phyloP scores from a whole-genome alignment of 2,888 invertebrate genomes.

The Zygothrica quintamaculata region DNA sequence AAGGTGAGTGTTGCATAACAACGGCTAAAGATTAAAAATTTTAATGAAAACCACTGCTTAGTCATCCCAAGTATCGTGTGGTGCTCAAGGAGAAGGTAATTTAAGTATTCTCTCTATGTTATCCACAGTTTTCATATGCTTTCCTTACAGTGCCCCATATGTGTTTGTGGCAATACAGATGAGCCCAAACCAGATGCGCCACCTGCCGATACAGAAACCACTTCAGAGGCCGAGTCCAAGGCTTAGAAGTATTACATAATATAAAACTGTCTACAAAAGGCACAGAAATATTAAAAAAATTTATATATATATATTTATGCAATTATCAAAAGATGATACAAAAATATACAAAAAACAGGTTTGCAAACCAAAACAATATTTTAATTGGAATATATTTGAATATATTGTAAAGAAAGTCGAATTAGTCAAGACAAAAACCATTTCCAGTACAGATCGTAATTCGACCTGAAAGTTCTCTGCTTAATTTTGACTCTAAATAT shows the following conservation, averaged over 20 bases:
- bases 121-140: background rate
- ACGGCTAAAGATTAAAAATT: background rate
- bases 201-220: constrained; percentile 81
- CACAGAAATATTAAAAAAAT: constrained; percentile 36
- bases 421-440: too few species aligned
- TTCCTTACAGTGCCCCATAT: constrained; percentile 86
- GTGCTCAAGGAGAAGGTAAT: constrained; percentile 86
- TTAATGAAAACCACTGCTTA: constrained; percentile 54
- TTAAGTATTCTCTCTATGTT: background rate
- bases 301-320: constrained; percentile 1
- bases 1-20: constrained; percentile 86
- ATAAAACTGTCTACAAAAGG: constrained; percentile 46
- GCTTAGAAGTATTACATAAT: constrained; percentile 60
- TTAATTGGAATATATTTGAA: too few species aligned
- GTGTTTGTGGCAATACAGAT: constrained; percentile 83
- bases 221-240: constrained; percentile 82
- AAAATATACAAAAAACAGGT: constrained; percentile 48
- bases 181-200: constrained; percentile 81
- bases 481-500: too few species aligned
- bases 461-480: too few species aligned
- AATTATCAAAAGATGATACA: constrained; percentile 44
- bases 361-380: background rate
- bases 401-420: background rate
- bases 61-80: constrained; percentile 87
- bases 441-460: too few species aligned